Conservation (phyloP, 1,140 invertebrate species). For the Planococcus citri region DNA sequence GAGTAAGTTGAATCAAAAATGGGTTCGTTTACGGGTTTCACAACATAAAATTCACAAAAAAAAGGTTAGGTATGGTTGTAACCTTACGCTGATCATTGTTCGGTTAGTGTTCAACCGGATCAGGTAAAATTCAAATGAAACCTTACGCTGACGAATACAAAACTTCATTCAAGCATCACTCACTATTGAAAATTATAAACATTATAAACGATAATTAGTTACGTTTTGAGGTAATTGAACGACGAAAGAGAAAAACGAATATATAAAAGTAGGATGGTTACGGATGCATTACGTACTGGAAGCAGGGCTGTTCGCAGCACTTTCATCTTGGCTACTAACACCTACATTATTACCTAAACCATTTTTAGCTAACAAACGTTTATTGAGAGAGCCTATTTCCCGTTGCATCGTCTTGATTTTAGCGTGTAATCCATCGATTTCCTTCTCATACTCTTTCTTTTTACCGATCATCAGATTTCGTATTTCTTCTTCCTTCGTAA, state of each 20-base stretch:
- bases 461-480: slow-evolving; percentile 69
- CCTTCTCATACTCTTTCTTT: slow-evolving; percentile 67
- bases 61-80: no score
- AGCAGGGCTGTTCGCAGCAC: neutral
- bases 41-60: no score
- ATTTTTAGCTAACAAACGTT: slow-evolving; percentile 36
- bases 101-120: no score
- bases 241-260: neutral
- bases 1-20: no score
- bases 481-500: slow-evolving; percentile 72
- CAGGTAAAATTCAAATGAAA: no score
- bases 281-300: neutral
- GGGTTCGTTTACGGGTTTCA: no score
- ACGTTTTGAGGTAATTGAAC: neutral
- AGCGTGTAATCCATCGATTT: slow-evolving; percentile 60
- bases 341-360: neutral
- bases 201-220: neutral
- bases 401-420: slow-evolving; percentile 65
- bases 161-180: no score
- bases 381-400: slow-evolving; percentile 71
- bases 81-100: no score
- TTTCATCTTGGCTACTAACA: neutral
- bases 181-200: no score
- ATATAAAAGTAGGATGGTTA: neutral
- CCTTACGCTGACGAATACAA: no score